Evolutionary conservation across 2,797 vertebrate species (phyloP).

Genomic region (Notamacropus eugenii): DNA sequence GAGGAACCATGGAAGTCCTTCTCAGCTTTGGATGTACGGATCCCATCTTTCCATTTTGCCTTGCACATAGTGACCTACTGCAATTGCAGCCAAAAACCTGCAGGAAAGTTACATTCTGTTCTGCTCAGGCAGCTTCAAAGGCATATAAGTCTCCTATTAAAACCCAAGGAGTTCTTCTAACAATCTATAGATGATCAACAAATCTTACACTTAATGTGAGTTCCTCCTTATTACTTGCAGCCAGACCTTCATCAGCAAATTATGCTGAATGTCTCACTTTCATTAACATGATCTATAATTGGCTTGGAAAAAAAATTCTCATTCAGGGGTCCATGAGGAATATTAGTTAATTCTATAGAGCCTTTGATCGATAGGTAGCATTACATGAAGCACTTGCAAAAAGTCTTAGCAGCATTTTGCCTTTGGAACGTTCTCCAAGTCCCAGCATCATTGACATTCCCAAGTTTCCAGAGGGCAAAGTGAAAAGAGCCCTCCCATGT

Average conservation of each 20-base stretch:
- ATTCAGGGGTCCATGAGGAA: not conserved
- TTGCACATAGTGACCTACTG: not conserved
- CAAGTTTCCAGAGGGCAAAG: not conserved
- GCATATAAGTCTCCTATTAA: not conserved
- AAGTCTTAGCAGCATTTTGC: not conserved
- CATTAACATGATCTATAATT: constrained; percentile 20
- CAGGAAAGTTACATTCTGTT: not conserved
- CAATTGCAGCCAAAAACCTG: not conserved
- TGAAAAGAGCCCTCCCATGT: not conserved
- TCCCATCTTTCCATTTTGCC: not conserved
- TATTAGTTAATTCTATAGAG: constrained; percentile 33
- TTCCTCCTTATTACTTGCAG: constrained; percentile 16
- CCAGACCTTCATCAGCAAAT: constrained; percentile 51
- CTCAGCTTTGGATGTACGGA: not conserved
- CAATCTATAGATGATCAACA: not conserved
- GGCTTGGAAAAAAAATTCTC: constrained; percentile 6
- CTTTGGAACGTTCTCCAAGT: not conserved
- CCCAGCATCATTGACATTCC: not conserved
- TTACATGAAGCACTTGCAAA: constrained; percentile 29
- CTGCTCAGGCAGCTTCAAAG: not conserved
- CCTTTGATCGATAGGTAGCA: constrained; percentile 52
- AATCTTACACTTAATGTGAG: constrained; percentile 17
- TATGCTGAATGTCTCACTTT: constrained; percentile 29
- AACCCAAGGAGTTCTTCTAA: not conserved
- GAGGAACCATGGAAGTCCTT: not conserved